Base-by-base conservation (phyloP, 2,113 vertebrate genomes). In the Phrynosoma blainvillii region DNA sequence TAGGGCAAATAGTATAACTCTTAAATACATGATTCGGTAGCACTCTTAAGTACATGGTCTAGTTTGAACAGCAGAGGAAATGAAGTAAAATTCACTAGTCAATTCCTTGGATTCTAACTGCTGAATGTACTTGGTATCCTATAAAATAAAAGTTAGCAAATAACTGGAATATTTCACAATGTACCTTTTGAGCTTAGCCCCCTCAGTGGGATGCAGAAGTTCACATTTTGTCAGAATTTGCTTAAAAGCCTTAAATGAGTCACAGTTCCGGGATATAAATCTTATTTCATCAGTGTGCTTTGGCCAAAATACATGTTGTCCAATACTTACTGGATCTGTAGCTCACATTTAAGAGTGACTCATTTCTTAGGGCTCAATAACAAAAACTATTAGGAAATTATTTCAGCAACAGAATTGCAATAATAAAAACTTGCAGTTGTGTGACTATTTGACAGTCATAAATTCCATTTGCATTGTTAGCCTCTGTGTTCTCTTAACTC, bases 211-310 rank as follows among this genome's bases (percentile, higher is more conserved):
- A 76, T 74, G 36, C 25, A 74, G 21, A 62, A 52, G 11, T 66
- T 66, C 74, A 85, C 62, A 47, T 77, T 78, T 77, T 85, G 20
- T 82, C 71, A 73, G 82, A 40, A 82, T 82, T 76, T 82, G 36
- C 79, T 18, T 87, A n/a, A n/a, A n/a, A n/a, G n/a, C n/a, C n/a
- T n/a, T n/a, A 56, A 42, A 25, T 85, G 84, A 85, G 16, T 85
- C 73, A 85, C 73, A n/a, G 0, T 85, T 77, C 84, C 73, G 40
- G 52, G 54, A 87, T 40, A 87, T 40, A 82, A 82, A 65, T 66
- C 56, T 82, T 42, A 62, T 75, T 87, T 82, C 25, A 81, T 81
- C 40, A 25, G 27, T 82, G 82, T 82, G 71, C 21, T 82, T 82
- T 82, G 71, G 56, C 79, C 59, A 82, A 65, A 82, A 87, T 65